Evolutionary conservation across 2,113 vertebrate genomes (phyloP).

Genomic region (Danio rerio): DNA sequence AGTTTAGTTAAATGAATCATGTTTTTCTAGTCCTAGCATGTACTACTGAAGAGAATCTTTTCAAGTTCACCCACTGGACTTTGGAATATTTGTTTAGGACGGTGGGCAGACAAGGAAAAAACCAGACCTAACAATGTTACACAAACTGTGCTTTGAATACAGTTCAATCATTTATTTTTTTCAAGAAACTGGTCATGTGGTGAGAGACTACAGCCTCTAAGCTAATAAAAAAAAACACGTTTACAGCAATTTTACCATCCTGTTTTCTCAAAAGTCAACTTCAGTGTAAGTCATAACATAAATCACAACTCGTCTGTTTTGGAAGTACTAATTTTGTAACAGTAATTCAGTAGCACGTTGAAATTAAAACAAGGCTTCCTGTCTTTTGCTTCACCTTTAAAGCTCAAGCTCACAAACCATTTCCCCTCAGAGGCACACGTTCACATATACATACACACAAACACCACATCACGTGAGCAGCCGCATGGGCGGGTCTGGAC

Average conservation of each 20-base stretch:
- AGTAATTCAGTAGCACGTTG: slow-evolving; percentile 15
- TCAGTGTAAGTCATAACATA: background rate
- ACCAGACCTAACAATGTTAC: slow-evolving; percentile 15
- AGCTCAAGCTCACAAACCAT: slow-evolving; percentile 34
- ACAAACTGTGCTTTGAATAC: background rate
- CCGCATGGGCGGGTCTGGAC: slow-evolving; percentile 62
- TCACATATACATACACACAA: slow-evolving; percentile 44
- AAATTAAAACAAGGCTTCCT: slow-evolving; percentile 68
- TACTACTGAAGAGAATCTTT: background rate
- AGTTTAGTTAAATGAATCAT: background rate
- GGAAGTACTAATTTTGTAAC: background rate
- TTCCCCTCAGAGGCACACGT: slow-evolving; percentile 42
- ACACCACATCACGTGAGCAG: slow-evolving; percentile 67
- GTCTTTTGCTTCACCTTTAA: slow-evolving; percentile 56
- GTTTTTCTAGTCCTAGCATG: background rate
- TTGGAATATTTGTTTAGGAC: slow-evolving; percentile 11
- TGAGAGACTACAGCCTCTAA: background rate
- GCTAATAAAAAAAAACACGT: background rate
- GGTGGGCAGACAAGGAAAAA: background rate
- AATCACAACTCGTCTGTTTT: background rate
- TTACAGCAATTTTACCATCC: slow-evolving; percentile 11
- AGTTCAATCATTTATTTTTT: background rate
- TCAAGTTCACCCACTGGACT: background rate
- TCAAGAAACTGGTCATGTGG: background rate
- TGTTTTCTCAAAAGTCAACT: background rate